Conservation (phyloP, 2,113 vertebrate genomes). For the Nothobranchius kuhntae region DNA sequence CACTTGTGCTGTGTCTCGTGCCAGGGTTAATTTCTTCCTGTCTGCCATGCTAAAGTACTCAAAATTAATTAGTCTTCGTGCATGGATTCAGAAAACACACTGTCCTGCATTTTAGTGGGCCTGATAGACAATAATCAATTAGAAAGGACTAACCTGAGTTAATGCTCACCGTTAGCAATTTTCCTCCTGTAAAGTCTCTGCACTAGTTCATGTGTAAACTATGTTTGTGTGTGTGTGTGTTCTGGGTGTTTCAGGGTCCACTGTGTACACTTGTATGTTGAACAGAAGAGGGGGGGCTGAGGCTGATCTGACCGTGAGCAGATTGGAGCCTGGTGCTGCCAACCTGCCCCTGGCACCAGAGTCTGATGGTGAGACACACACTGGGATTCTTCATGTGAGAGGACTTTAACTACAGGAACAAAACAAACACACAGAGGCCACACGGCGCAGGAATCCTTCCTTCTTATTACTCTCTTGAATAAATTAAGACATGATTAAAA, state of each 20-base stretch:
- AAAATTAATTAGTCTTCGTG: too few species aligned
- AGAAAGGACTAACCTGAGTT: neutral
- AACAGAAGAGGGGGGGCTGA: conserved; percentile 87
- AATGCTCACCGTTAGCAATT: neutral
- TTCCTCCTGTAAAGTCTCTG: neutral
- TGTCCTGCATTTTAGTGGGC: too few species aligned
- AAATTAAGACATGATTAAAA: too few species aligned
- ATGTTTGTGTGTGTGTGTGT: neutral
- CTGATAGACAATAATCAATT: neutral
- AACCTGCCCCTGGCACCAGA: conserved; percentile 81
- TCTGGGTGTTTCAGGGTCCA: conserved; percentile 80
- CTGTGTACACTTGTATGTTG: conserved; percentile 95
- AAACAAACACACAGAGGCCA: neutral
- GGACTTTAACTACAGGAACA: neutral
- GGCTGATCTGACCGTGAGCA: conserved; percentile 93
- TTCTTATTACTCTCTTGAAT: too few species aligned
- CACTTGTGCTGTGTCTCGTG: too few species aligned
- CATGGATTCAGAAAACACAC: too few species aligned
- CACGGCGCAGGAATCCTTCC: neutral
- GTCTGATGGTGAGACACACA: conserved; percentile 82
- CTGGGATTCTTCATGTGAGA: neutral
- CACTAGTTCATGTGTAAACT: neutral
- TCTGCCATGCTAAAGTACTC: neutral
- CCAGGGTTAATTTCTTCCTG: neutral
- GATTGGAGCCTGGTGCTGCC: conserved; percentile 75